Percentiles rank a stretch among this genome's conserved stretches.
Conservation (phyloP, 2,113 vertebrate species). For the Ceyx cyanopectus region DNA sequence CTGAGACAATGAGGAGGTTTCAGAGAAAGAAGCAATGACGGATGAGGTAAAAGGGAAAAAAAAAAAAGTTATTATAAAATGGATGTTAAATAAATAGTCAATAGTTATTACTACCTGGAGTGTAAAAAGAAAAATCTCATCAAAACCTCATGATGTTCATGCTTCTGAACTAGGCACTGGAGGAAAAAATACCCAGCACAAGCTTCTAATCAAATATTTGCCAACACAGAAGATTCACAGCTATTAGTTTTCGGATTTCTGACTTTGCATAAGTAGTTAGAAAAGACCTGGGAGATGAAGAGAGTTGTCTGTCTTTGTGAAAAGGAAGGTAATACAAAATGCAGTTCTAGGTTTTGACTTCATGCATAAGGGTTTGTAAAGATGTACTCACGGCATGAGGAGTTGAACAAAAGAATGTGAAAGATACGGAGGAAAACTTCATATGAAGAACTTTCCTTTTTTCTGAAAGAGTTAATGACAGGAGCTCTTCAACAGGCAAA, state of each 20-base stretch:
- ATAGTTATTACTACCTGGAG: not conserved
- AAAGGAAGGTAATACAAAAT: not conserved
- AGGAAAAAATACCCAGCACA: not conserved
- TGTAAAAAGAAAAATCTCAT: slow-evolving; percentile 3
- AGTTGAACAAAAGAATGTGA: not conserved
- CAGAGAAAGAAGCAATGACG: not conserved
- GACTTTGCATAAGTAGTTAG: not conserved
- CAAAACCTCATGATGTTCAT: not conserved
- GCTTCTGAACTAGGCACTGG: not conserved
- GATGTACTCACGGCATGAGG: not conserved
- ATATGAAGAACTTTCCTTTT: not conserved
- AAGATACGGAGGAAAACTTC: not conserved
- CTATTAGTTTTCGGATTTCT: not conserved
- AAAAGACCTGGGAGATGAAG: not conserved
- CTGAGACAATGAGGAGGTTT: not conserved
- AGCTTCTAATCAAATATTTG: not conserved
- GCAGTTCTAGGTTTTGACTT: not conserved
- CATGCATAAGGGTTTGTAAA: not conserved
- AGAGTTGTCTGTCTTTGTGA: not conserved
- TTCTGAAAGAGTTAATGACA: not conserved
- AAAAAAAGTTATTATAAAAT: not conserved
- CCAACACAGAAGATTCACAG: not conserved
- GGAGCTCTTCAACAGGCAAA: not conserved
- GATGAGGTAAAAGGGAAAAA: not conserved
- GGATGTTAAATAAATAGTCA: not conserved